phyloP scores from a whole-genome alignment of 2,888 invertebrate genomes.

The Hoplodrina ambigua region DNA sequence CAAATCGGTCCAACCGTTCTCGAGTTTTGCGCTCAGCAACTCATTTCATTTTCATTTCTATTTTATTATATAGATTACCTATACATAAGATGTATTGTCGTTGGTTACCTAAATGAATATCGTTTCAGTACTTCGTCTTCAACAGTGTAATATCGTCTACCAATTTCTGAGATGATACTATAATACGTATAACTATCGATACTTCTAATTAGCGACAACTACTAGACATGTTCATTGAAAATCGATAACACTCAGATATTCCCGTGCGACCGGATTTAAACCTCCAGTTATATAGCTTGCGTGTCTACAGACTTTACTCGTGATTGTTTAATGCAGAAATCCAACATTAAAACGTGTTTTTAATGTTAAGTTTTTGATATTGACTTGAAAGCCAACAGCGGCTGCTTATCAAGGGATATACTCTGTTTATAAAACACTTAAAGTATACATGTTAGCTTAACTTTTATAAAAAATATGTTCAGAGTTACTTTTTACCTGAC shows the following conservation, averaged over 20 bases:
- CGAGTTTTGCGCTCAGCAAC: too few relatives aligned
- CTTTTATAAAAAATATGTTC: too few relatives aligned
- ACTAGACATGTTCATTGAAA: slow-evolving; percentile 21
- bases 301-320: neutral
- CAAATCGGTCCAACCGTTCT: too few relatives aligned
- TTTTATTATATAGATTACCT: too few relatives aligned
- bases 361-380: neutral
- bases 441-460: too few relatives aligned
- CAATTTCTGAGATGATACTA: neutral
- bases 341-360: neutral
- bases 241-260: slow-evolving; percentile 36
- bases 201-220: slow-evolving; percentile 6
- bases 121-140: neutral
- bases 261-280: slow-evolving; percentile 16
- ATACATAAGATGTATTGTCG: too few relatives aligned
- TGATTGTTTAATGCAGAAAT: neutral
- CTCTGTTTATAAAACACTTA: too few relatives aligned
- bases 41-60: too few relatives aligned
- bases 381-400: neutral
- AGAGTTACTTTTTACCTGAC: too few relatives aligned
- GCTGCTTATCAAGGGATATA: neutral
- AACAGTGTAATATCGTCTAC: neutral
- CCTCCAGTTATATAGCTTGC: neutral
- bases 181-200: neutral
- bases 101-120: neutral